A percentile compares a stretch with the other conserved stretches of the same genome.
phyloP scores from a whole-genome alignment of 1,140 invertebrate species.

The Capitella teleta region DNA sequence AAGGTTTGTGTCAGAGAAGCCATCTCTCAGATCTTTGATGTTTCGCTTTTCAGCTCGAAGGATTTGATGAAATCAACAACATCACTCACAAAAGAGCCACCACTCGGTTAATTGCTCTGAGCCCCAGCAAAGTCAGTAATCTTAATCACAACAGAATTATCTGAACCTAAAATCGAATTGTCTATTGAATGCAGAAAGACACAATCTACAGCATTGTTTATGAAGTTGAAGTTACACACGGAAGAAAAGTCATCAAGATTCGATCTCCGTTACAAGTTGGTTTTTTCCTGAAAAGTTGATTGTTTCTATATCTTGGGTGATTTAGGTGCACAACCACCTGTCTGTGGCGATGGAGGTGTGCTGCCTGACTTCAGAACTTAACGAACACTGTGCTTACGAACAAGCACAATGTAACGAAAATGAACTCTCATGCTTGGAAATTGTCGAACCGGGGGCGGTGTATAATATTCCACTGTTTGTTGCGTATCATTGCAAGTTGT shows the following conservation, averaged over 20 bases:
- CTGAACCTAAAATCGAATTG: neutral
- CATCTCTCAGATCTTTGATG: too few relatives aligned
- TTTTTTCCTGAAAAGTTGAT: neutral
- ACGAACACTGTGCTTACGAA: slow-evolving; percentile 54
- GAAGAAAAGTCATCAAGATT: slow-evolving; percentile 54
- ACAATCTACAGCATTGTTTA: slow-evolving; percentile 58
- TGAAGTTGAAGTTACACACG: slow-evolving; percentile 51
- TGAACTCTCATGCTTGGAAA: slow-evolving; percentile 58
- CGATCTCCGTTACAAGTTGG: slow-evolving; percentile 64
- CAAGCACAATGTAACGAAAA: slow-evolving; percentile 51
- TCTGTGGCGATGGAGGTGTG: slow-evolving; percentile 61
- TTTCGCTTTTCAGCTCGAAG: slow-evolving; percentile 40
- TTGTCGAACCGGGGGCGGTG: slow-evolving; percentile 59
- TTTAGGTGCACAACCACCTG: slow-evolving; percentile 65
- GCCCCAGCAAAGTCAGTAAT: slow-evolving; percentile 47
- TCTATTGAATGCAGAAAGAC: slow-evolving; percentile 39
- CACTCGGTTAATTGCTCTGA: slow-evolving; percentile 56
- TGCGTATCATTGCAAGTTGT: slow-evolving; percentile 67
- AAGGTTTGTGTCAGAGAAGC: slow-evolving; percentile 43
- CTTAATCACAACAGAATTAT: neutral
- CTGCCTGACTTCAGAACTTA: slow-evolving; percentile 57
- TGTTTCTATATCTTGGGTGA: neutral
- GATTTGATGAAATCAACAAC: slow-evolving; percentile 56
- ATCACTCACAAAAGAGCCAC: slow-evolving; percentile 59
- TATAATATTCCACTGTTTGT: slow-evolving; percentile 66